Base-by-base conservation (phyloP, 2,113 vertebrate species). In the Psephotus haematonotus region DNA sequence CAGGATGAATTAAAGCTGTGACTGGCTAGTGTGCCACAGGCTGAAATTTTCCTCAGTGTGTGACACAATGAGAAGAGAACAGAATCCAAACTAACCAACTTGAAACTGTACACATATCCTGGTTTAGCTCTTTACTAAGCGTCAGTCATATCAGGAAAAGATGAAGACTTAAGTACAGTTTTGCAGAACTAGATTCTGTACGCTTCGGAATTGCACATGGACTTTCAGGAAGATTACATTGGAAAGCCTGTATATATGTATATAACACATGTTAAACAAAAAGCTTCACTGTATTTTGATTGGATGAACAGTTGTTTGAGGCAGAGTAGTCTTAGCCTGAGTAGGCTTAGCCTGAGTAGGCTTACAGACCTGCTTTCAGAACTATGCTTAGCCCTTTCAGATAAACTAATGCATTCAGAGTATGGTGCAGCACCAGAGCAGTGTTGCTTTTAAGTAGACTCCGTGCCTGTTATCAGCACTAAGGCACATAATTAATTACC, bases 121-220 rank as follows among this genome's bases (percentile, higher is more conserved):
- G 15, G 3, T 24, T 35, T 70, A 49, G 20, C 27, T 84, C 44
- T 67, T 55, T 19, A 11, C 31, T 24, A 0, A 49, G 47, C 17
- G 53, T 62, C 19, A 22, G 2, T 41, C 27, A 5, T 5, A 7
- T 79, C 37, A 49, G 14, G 62, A 25, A 74, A 81, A 17, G 55
- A 13, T 50, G 29, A 84, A 76, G 44, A 57, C 6, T 33, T 9
- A 29, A 55, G 11, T 27, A 63, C 12, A 18, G 25, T 60, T 83
- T 31, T 77, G 17, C 52, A 55, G 17, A 60, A 25, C 8, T 62
- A 29, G 15, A 11, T 88, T 76, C 14, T 72, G 25, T 55, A 18
- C 5, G 8, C 7, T 70, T 81, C 18, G 9, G 18, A 8, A 10
- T 39, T 41, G 27, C 17, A 10, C 1, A 0, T 65, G 72, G 10